phyloP scores from a whole-genome alignment of 2,797 vertebrate genomes.

The Macropodus opercularis region DNA sequence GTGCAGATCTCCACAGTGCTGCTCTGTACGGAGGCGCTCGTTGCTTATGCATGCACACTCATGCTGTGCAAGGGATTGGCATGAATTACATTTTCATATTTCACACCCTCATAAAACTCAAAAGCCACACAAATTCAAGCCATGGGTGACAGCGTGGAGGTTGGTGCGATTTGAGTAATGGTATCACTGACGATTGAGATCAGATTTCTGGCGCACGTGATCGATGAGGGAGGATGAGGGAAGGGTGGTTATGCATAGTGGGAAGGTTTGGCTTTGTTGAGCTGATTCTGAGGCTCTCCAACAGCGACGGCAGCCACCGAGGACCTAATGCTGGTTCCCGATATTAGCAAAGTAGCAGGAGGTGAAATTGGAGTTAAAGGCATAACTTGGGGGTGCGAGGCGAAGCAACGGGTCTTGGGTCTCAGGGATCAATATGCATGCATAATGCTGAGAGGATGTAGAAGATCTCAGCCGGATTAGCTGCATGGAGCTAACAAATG shows the following conservation, averaged over 20 bases:
- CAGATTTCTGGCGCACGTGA: conserved; percentile 55
- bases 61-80: conserved; percentile 53
- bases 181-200: conserved; percentile 68
- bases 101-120: conserved; percentile 49
- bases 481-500: conserved; percentile 16
- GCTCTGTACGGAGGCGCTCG: conserved; percentile 32
- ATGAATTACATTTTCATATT: conserved; percentile 69
- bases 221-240: conserved; percentile 51
- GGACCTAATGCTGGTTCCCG: conserved; percentile 34
- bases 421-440: conserved; percentile 45
- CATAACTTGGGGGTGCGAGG: conserved; percentile 17
- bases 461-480: conserved; percentile 34
- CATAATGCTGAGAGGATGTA: conserved; percentile 36
- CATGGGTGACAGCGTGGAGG: conserved; percentile 26
- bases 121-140: conserved; percentile 55
- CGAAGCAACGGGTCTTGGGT: conserved; percentile 21
- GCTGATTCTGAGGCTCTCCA: conserved; percentile 53
- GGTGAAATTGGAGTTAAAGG: conserved; percentile 42
- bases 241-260: conserved; percentile 51
- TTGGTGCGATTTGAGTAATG: conserved; percentile 61
- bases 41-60: conserved; percentile 47
- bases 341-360: conserved; percentile 50
- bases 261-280: conserved; percentile 36
- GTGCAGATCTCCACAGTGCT: conserved; percentile 16
- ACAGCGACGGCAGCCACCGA: conserved; percentile 41